phyloP scores from a whole-genome alignment of 2,888 invertebrate species.

The Leucophenga montana region DNA sequence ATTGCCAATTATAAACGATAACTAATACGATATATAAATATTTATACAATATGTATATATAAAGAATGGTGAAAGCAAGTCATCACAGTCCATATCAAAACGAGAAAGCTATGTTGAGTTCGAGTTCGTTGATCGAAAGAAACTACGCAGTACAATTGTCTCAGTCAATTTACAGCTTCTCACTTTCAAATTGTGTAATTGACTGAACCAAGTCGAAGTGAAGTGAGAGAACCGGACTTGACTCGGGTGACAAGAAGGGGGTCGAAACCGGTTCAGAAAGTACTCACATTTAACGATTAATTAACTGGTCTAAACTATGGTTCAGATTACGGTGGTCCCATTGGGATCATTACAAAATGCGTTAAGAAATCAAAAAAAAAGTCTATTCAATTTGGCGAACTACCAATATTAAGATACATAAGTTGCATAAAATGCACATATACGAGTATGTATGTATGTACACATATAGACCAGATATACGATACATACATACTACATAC shows the following conservation, averaged over 20 bases:
- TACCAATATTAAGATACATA: not conserved
- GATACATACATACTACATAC: no score
- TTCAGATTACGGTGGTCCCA: not conserved
- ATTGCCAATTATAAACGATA: not conserved
- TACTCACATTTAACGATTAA: not conserved
- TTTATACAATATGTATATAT: not conserved
- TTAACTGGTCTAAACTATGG: not conserved
- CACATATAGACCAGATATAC: no score
- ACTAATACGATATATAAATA: not conserved
- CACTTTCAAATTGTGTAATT: constrained; percentile 12
- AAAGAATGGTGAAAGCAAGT: not conserved
- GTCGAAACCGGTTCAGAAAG: not conserved
- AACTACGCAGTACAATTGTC: no score
- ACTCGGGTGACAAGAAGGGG: not conserved
- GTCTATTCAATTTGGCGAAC: not conserved
- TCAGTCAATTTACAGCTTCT: not conserved
- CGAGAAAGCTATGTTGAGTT: no score
- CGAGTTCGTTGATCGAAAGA: not conserved
- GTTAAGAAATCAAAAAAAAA: no score
- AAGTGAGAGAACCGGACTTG: not conserved
- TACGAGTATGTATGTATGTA: no score
- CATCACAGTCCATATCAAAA: not conserved
- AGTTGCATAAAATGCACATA: no score
- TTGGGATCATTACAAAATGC: not conserved
- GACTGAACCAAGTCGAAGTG: not conserved